Conservation (phyloP, 1,140 invertebrate genomes). For the Tribolium madens region DNA sequence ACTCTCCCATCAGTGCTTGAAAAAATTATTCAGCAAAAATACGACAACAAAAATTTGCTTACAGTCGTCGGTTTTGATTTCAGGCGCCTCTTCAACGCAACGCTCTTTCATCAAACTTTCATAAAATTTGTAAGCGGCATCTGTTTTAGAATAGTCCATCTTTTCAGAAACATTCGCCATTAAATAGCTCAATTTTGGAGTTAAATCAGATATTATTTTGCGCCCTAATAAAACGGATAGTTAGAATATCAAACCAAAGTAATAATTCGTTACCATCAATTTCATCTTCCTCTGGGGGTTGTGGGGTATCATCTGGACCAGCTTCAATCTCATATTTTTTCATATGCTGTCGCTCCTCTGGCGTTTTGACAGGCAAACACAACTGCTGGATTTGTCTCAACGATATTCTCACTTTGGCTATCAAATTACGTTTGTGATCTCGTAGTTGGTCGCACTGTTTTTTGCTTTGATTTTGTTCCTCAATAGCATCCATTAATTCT, state of each 20-base stretch:
- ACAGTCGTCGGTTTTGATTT: constrained; percentile 55
- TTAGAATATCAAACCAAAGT: not conserved
- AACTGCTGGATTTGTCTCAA: constrained; percentile 59
- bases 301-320: not conserved
- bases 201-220: constrained; percentile 39
- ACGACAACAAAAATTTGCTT: constrained; percentile 10
- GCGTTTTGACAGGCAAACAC: constrained; percentile 13
- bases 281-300: constrained; percentile 54
- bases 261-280: constrained; percentile 49
- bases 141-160: constrained; percentile 6
- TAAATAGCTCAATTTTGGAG: constrained; percentile 5
- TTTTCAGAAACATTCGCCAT: constrained; percentile 22
- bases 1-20: constrained; percentile 57
- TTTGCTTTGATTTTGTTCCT: constrained; percentile 66
- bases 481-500: constrained; percentile 65
- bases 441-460: constrained; percentile 50
- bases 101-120: constrained; percentile 52
- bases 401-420: constrained; percentile 57
- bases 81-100: constrained; percentile 28
- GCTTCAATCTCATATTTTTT: not conserved
- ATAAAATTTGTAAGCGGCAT: constrained; percentile 56
- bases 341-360: constrained; percentile 35
- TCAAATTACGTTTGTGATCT: constrained; percentile 52
- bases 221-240: constrained; percentile 5
- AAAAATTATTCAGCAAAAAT: constrained; percentile 1